phyloP scores from a whole-genome alignment of 2,797 vertebrate genomes.

The Synaphobranchus kaupii region DNA sequence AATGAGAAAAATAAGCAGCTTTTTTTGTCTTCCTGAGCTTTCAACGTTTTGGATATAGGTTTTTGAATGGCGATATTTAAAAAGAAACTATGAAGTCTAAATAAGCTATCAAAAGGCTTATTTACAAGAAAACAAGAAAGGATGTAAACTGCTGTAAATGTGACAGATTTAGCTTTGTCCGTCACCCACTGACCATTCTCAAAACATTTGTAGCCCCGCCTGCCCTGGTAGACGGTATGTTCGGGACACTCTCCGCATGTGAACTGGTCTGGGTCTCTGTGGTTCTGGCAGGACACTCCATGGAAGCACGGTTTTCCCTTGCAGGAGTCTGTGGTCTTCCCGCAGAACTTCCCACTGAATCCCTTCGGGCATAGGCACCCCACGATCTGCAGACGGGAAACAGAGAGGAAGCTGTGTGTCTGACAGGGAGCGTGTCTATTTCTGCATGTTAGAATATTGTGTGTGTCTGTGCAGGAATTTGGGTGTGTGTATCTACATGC shows the following conservation, averaged over 20 bases:
- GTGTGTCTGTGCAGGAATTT: background rate
- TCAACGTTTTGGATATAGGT: background rate
- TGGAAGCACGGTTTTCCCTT: slow-evolving; percentile 73
- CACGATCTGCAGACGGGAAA: slow-evolving; percentile 64
- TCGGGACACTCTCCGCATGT: slow-evolving; percentile 72
- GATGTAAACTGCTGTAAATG: background rate
- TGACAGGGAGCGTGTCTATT: background rate
- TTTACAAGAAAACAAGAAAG: background rate
- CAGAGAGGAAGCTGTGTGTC: background rate
- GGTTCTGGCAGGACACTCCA: slow-evolving; percentile 64
- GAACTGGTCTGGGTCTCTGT: slow-evolving; percentile 54
- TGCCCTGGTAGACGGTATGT: slow-evolving; percentile 57
- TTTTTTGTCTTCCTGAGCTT: background rate
- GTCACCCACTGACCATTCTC: slow-evolving; percentile 65
- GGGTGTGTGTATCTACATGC: background rate
- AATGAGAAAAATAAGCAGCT: background rate
- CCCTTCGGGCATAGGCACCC: slow-evolving; percentile 73
- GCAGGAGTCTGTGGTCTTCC: slow-evolving; percentile 62
- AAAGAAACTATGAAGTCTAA: background rate
- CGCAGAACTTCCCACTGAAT: slow-evolving; percentile 75
- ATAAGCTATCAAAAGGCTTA: background rate
- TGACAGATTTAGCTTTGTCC: background rate
- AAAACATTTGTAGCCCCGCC: slow-evolving; percentile 80
- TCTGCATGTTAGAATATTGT: background rate
- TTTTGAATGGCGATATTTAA: background rate